Base-by-base conservation (phyloP, 2,888 invertebrate genomes). In the Pseudeuparius sepicola region DNA sequence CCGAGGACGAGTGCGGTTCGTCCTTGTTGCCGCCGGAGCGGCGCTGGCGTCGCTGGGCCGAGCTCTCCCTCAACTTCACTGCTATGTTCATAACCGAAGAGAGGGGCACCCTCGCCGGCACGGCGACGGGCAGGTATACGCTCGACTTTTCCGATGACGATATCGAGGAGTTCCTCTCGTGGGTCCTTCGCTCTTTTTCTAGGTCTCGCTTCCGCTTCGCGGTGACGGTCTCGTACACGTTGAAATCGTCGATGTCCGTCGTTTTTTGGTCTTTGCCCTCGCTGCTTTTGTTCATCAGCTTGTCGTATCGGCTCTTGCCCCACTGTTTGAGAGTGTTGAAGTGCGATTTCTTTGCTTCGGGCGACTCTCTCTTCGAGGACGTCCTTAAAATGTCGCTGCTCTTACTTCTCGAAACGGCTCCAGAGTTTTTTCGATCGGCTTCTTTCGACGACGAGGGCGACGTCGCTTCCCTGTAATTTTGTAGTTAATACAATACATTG, bases 1-100 rank as follows among this genome's bases (percentile, higher is more conserved):
- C 93, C 51, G 86, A 84, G 9, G 88, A 88, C 2, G 89, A 89
- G 61, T 89, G 84, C 18, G 80, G 82, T 53, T 87, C 85, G 43
- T 88, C 87, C 59, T 79, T 81, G 34, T 66, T 63, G 27, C 68
- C 63, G 11, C 73, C 78, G 20, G 73, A 73, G 41, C 82, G 67
- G 39, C 83, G 67, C 51, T 79, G 70, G 44, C 83, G 65, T 48
- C 80, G 71, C 58, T 81, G 76, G 18, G 73, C 71, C 2, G 84
- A 76, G 33, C 80, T 76, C 47, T 80, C 81, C 44, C 88, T 68
- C 54, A 89, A 65, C 63, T 82, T 84, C 2, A 89, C 88, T 40
- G 73, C 71, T 39, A 64, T 56, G 40, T 56, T 71, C 49, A 73
- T 71, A 4, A 73, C 72, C 4, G 70, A 69, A 5, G 73, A 71